Base-by-base conservation (phyloP, 2,113 vertebrate species). In the Vulpes lagopus region DNA sequence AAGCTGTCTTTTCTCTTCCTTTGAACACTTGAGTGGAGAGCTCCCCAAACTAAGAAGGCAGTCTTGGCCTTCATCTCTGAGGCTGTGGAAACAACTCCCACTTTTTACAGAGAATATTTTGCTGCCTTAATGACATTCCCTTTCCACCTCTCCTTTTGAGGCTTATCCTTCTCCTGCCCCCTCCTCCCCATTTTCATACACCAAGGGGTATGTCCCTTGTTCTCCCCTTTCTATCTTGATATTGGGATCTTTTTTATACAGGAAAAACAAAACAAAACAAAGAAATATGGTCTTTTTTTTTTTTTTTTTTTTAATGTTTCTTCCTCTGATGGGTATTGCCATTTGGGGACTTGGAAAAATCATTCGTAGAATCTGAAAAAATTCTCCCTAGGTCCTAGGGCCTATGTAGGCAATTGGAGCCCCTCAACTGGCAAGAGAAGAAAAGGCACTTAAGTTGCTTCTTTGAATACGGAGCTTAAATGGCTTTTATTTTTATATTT, bases 221-320 rank as follows among this genome's bases (percentile, higher is more conserved):
- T 86, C 22, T 69, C 15, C 84, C 79, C 35, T 60, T 89, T 35
- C 74, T 97, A 74, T n/a, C 59, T 96, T 98, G 84, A 96, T 91
- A 95, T 19, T 84, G 25, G 86, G 35, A 25, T 84, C 79, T n/a
- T 78, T 98, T 98, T 98, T 98, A 98, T 97, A 98, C 84, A 96
- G 94, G 62, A 93, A 96, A 95, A 97, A 97, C 84, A 95, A 96
- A 93, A 95, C 92, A 96, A 97, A 93, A 95, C 92, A 96, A 97
- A 94, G 53, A 79, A n/a, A 71, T 83, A n/a, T 0, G 83, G 55
- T 96, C 74, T 87, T 92, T 92, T 43, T 74, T 69, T 96, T 94
- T 86, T 73, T 84, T 89, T 82, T 96, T 65, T 96, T 92, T 94
- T 79, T 84, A 49, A 86, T 96, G 43, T 94, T 95, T 96, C 81